Evolutionary conservation across 2,113 vertebrate species (phyloP).

Genomic region (Cranoglanis bouderius): DNA sequence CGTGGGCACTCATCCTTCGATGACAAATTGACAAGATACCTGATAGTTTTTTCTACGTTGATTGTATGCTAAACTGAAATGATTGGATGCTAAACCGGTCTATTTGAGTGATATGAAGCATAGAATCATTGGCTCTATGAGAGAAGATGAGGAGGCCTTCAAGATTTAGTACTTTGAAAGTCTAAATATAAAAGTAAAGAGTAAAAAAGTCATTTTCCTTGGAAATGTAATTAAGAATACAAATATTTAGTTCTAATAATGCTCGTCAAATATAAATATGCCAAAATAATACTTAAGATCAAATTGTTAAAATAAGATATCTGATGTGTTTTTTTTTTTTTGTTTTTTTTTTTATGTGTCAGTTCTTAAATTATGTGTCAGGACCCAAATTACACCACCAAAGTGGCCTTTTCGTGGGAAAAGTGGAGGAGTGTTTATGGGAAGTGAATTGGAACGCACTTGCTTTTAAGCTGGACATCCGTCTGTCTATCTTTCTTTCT

Average conservation of each 20-base stretch:
- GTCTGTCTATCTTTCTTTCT: neutral
- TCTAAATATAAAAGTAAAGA: neutral
- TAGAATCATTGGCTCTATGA: neutral
- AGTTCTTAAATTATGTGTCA: too few species aligned
- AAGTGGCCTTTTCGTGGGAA: neutral
- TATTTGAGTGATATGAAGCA: neutral
- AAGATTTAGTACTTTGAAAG: neutral
- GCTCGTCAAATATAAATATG: neutral
- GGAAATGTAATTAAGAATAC: neutral
- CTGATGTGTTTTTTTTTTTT: neutral
- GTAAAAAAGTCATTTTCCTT: neutral
- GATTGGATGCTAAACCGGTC: neutral
- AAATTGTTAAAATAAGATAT: neutral
- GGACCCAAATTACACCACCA: neutral
- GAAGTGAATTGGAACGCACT: neutral
- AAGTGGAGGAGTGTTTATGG: neutral
- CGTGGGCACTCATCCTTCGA: neutral
- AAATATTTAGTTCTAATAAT: neutral
- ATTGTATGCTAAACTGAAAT: too few species aligned
- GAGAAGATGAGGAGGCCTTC: neutral
- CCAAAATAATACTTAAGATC: neutral
- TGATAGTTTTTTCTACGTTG: neutral
- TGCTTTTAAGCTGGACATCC: neutral
- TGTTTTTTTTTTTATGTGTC: too few species aligned
- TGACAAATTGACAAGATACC: neutral